Conservation (phyloP, 2,888 invertebrate species). For the Diaprepes abbreviatus region DNA sequence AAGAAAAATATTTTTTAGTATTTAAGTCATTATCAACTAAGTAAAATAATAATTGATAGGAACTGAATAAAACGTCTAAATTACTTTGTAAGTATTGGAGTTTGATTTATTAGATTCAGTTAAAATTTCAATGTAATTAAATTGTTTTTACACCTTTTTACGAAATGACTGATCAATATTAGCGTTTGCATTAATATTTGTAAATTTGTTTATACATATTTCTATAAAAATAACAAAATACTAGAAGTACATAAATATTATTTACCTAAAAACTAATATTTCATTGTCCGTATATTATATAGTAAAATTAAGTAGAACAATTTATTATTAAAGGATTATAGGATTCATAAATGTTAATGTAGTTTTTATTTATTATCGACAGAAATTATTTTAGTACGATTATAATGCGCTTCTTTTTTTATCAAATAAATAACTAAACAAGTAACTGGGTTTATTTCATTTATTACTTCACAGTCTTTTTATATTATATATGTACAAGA, state of each 20-base stretch:
- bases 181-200: slow-evolving; percentile 61
- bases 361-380: slow-evolving; percentile 33
- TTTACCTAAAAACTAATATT: slow-evolving; percentile 26
- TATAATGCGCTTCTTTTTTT: slow-evolving; percentile 29
- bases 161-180: slow-evolving; percentile 62
- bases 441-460: not conserved
- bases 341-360: slow-evolving; percentile 11
- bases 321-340: not conserved
- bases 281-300: slow-evolving; percentile 22
- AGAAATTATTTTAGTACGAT: slow-evolving; percentile 37
- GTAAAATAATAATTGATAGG: too few species aligned
- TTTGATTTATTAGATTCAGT: not conserved
- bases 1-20: not conserved
- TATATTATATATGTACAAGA: slow-evolving; percentile 20
- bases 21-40: not conserved
- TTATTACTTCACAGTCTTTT: slow-evolving; percentile 19
- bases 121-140: too few species aligned
- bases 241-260: slow-evolving; percentile 22
- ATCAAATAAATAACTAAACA: slow-evolving; percentile 32
- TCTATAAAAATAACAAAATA: slow-evolving; percentile 47
- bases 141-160: not conserved
- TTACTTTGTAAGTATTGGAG: not conserved
- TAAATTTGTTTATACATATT: slow-evolving; percentile 61
- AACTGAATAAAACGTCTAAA: not conserved
- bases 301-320: slow-evolving; percentile 18